Conservation (phyloP, 2,113 vertebrate genomes). For the Protomyctophum bolini region DNA sequence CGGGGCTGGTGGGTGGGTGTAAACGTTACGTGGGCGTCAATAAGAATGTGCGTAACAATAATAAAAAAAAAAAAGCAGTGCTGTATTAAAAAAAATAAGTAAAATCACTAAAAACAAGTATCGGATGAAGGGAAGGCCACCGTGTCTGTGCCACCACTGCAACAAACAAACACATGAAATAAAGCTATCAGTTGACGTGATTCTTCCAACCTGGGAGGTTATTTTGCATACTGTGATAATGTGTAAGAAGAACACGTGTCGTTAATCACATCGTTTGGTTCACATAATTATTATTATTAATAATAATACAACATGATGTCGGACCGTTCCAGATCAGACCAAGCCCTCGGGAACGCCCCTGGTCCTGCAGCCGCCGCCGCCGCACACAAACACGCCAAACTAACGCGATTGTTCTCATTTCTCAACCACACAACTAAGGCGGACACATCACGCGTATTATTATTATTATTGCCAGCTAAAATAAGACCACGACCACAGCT, state of each 20-base stretch:
- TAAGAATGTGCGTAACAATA: not conserved
- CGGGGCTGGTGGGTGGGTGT: not conserved
- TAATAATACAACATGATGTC: constrained; percentile 21
- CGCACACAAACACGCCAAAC: constrained; percentile 58
- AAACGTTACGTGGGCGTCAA: not conserved
- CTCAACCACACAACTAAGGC: constrained; percentile 51
- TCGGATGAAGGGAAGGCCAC: constrained; percentile 10
- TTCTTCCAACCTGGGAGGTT: constrained; percentile 13
- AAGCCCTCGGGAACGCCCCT: constrained; percentile 75
- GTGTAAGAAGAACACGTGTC: not conserved
- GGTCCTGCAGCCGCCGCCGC: constrained; percentile 67
- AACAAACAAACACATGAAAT: constrained; percentile 32
- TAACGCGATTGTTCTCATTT: constrained; percentile 71
- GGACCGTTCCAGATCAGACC: constrained; percentile 66
- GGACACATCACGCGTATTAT: constrained; percentile 25
- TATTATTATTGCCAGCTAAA: constrained; percentile 8
- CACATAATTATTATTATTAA: not conserved
- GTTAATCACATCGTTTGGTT: constrained; percentile 7
- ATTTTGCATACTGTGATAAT: not conserved
- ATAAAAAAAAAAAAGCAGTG: not conserved
- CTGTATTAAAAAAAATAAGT: too few relatives aligned
- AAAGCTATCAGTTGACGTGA: constrained; percentile 20
- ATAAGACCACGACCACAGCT: not conserved
- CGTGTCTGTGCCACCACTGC: constrained; percentile 38
- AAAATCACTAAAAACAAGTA: not conserved